Base-by-base conservation (phyloP, 2,113 vertebrate genomes). In the human (Homo sapiens) region DNA sequence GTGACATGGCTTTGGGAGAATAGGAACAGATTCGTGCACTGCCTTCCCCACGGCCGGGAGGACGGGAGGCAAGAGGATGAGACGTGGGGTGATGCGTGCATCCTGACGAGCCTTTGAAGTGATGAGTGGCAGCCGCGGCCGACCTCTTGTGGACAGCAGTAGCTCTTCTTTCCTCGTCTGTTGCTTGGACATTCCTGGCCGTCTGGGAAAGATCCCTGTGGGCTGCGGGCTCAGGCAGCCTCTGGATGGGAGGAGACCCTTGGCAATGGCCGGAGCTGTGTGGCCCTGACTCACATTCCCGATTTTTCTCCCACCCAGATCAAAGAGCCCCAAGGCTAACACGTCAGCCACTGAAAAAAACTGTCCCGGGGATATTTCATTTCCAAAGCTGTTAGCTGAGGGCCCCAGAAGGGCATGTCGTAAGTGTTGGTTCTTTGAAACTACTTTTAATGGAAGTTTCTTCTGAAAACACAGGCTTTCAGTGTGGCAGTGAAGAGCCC, bases 251-350 rank as follows among this genome's bases (percentile, higher is more conserved):
- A 35, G 64, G 82, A 10, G 20, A 12, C n/a, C 27, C 2, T 35
- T 43, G 83, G 50, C 25, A 3, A 12, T 0, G 1, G 76, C 55
- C 14, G 12, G 64, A 30, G 10, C 18, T 13, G 23, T 5, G 50
- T 6, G 9, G 35, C 35, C 30, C 23, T 57, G 32, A 6, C 23
- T n/a, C 23, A 5, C 22, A 2, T 80, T 50, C 88, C 70, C 3
- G 8, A 38, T 79, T 84, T 3, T 73, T 83, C 57, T 88, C 50
- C 43, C 70, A 16, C 32, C 79, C 70, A 59, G 95, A 86, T 97
- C 85, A 78, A 95, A 98, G 70, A 18, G 68, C 50, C 27, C 90
- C 93, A 93, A 89, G 93, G 76, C 89, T 84, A 20, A 93, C 73
- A 93, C 16, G 30, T 90, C 93, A 92, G 75, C 72, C 61, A 45